phyloP scores from a whole-genome alignment of 1,140 invertebrate genomes.

The Dinothrombium tinctorium region DNA sequence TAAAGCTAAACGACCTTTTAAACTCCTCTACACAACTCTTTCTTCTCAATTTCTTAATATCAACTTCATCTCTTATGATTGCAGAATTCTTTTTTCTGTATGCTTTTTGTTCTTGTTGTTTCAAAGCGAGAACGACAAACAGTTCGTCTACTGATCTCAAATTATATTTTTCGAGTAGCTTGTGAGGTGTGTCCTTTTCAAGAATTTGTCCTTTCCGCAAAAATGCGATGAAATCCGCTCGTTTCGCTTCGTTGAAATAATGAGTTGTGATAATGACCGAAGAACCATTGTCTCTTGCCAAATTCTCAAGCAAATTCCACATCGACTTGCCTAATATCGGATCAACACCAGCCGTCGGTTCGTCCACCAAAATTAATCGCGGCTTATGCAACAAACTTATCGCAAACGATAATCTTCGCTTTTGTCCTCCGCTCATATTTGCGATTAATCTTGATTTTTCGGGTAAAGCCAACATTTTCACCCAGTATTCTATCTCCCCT shows the following conservation, averaged over 20 bases:
- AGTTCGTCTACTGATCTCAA: constrained; percentile 62
- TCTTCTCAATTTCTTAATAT: too few relatives aligned
- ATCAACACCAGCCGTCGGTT: constrained; percentile 79
- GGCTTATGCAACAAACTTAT: constrained; percentile 77
- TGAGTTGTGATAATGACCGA: constrained; percentile 25
- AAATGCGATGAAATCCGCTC: constrained; percentile 27
- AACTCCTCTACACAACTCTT: background rate
- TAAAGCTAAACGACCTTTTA: background rate
- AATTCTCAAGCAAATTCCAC: constrained; percentile 44
- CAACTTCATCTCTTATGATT: background rate
- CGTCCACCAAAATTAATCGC: constrained; percentile 75
- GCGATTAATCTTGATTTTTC: constrained; percentile 22
- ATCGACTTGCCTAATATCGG: constrained; percentile 51
- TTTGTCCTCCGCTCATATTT: constrained; percentile 59
- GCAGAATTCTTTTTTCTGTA: background rate
- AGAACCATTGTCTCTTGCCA: constrained; percentile 37
- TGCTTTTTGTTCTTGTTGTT: background rate
- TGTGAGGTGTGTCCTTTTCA: constrained; percentile 68
- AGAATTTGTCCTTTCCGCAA: constrained; percentile 21
- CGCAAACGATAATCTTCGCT: constrained; percentile 69
- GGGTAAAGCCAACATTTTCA: constrained; percentile 67
- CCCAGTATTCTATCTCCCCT: constrained; percentile 54
- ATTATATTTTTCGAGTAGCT: constrained; percentile 51
- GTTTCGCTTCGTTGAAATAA: constrained; percentile 24
- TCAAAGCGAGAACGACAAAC: constrained; percentile 58